Evolutionary conservation across 2,888 invertebrate species (phyloP).

Genomic region (Cancer borealis): DNA sequence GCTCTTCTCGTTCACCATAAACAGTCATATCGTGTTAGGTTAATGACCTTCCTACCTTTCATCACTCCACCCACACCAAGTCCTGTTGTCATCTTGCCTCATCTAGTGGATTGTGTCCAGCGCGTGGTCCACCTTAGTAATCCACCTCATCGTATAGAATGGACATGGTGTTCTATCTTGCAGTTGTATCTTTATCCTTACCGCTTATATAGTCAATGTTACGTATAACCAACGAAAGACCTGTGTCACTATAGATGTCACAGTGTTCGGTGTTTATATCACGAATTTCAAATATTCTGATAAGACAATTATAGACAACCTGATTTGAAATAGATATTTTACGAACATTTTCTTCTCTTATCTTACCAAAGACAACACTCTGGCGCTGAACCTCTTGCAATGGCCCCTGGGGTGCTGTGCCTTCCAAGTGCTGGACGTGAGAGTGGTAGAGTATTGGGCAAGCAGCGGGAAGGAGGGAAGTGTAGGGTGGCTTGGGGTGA

Average conservation of each 20-base stretch:
- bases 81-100: neutral
- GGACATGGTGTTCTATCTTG: neutral
- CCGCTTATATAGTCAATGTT: neutral
- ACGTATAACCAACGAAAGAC: neutral
- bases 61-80: neutral
- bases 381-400: slow-evolving; percentile 7
- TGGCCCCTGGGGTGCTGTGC: neutral
- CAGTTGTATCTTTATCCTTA: neutral
- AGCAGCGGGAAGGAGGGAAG: neutral
- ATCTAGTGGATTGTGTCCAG: neutral
- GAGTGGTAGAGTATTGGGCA: neutral
- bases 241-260: neutral
- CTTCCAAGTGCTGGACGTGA: neutral
- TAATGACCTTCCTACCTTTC: neutral
- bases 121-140: neutral
- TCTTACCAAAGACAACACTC: neutral
- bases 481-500: too few relatives aligned
- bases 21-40: neutral
- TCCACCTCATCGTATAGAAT: neutral
- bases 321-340: neutral
- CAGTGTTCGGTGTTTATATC: neutral
- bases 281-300: neutral
- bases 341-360: neutral
- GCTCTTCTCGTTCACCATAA: neutral
- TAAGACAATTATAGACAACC: neutral